Conservation (phyloP, 2,797 vertebrate species). For the Tokudaia tokunoshimensis region DNA sequence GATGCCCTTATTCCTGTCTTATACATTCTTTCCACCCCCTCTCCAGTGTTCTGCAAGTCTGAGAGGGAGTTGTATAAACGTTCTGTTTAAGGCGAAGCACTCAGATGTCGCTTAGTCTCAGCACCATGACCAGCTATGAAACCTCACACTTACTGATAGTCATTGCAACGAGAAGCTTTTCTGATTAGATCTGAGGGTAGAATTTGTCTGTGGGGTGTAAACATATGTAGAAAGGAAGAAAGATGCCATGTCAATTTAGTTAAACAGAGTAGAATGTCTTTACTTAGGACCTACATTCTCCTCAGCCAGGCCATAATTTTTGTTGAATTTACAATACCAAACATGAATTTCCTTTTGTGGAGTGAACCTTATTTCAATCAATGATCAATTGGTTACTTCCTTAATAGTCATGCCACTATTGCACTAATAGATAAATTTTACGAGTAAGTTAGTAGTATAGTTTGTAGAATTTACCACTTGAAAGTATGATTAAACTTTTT, state of each 20-base stretch:
- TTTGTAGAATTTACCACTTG: background rate
- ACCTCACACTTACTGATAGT: background rate
- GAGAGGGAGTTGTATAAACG: background rate
- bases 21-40: background rate
- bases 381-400: background rate
- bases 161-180: background rate
- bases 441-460: background rate
- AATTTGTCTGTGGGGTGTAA: background rate
- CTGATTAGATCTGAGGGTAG: background rate
- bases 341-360: background rate
- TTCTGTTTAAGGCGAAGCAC: background rate
- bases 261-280: background rate
- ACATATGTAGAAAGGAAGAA: background rate
- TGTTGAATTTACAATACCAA: background rate
- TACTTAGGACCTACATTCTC: background rate
- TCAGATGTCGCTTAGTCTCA: background rate
- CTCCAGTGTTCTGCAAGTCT: background rate
- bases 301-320: background rate
- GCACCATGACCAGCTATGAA: background rate
- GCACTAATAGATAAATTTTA: background rate
- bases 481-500: background rate
- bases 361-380: background rate
- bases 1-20: background rate
- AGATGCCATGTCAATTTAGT: background rate
- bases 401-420: background rate